These are phyloP conservation scores for Chaenocephalus aceratus DNA, from an alignment of 2,113 vertebrate species.

Conservation along the genomic window DNA sequence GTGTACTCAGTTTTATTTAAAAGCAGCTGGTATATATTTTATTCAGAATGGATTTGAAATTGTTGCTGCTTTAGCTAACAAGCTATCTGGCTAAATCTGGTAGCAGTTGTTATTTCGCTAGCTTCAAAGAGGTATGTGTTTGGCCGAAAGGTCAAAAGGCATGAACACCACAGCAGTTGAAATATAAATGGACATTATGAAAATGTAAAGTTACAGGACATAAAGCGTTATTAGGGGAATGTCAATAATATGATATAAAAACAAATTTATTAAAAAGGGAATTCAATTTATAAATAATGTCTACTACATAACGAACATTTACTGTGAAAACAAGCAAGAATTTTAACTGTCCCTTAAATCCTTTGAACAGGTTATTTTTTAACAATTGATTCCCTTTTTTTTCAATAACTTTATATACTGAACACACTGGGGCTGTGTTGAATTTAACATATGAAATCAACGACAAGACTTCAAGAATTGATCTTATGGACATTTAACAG, in stretches of 20 bases:
- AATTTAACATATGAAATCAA: slow-evolving; percentile 6
- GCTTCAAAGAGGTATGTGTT: background rate
- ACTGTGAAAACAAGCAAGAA: no score
- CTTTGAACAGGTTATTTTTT: no score
- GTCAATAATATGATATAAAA: no score
- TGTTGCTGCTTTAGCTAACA: background rate
- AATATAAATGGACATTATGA: background rate
- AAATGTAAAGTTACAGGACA: background rate
- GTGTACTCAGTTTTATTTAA: background rate
- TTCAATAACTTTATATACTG: no score
- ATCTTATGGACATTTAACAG: slow-evolving; percentile 1
- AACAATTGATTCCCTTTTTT: no score
- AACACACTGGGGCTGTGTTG: background rate
- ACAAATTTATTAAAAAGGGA: background rate
- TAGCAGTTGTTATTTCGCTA: background rate
- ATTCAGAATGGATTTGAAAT: background rate
- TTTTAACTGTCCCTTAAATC: no score
- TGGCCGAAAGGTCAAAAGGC: background rate
- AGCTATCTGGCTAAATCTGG: background rate
- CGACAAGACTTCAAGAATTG: background rate
- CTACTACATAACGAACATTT: no score
- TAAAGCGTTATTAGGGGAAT: background rate
- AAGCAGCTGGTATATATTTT: background rate
- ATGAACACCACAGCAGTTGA: background rate
- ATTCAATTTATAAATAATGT: background rate